These are phyloP conservation scores for Lepidocyrtinus sp. DNA, from an alignment of 2,888 invertebrate genomes.

Conservation along the genomic window DNA sequence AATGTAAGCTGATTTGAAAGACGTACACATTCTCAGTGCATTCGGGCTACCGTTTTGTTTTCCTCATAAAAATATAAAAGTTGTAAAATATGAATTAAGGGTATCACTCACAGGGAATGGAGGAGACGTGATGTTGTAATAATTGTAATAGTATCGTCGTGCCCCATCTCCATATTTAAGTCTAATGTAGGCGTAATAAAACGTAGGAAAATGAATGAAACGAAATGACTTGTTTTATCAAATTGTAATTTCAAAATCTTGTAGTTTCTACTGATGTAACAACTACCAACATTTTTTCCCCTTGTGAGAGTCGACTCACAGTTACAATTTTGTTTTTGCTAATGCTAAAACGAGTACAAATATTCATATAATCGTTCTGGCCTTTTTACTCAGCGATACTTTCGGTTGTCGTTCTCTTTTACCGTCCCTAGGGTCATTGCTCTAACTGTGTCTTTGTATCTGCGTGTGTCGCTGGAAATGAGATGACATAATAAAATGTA, in stretches of 20 bases:
- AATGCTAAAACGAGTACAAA: neutral
- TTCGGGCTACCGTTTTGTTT: neutral
- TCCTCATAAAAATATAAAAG: neutral
- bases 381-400: neutral
- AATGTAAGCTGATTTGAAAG: neutral
- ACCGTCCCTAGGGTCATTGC: neutral
- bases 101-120: neutral
- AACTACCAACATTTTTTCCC: neutral
- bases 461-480: neutral
- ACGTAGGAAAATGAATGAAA: neutral
- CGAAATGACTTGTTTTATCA: neutral
- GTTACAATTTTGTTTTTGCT: too few relatives aligned
- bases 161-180: neutral
- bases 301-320: neutral
- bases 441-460: neutral
- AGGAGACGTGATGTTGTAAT: neutral
- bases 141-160: neutral
- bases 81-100: neutral
- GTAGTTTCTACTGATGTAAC: neutral
- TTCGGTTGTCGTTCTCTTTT: neutral
- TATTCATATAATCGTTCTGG: neutral
- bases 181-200: neutral
- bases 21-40: neutral
- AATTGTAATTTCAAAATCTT: neutral
- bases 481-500: neutral